Evolutionary conservation across 1,140 invertebrate genomes (phyloP).

Genomic region (Orchesella cincta): DNA sequence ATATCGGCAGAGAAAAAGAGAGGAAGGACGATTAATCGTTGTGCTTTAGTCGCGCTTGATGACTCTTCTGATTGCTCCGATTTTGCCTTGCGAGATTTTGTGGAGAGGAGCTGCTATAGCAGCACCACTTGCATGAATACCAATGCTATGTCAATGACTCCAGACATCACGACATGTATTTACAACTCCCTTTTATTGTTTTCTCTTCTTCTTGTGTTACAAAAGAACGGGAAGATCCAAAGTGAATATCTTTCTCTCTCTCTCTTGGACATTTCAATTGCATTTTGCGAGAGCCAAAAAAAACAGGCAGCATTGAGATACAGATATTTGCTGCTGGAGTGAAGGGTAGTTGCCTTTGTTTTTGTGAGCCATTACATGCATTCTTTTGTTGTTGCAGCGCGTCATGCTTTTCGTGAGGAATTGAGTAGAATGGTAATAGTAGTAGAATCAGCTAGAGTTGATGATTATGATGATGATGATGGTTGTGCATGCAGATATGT

Average conservation of each 20-base stretch:
- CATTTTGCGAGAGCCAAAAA: neutral
- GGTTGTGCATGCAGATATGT: neutral
- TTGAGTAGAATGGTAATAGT: too few relatives aligned
- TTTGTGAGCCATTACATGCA: too few relatives aligned
- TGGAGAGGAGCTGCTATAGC: neutral
- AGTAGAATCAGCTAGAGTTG: too few relatives aligned
- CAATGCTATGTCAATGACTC: neutral
- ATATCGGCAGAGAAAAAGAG: neutral
- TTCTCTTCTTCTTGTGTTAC: neutral
- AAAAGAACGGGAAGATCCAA: neutral
- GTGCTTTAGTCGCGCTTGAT: neutral
- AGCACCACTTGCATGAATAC: neutral
- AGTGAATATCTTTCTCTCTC: neutral
- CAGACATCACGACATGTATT: neutral
- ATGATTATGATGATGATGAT: neutral
- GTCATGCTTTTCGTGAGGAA: too few relatives aligned
- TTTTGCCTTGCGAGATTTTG: neutral
- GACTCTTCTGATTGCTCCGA: neutral
- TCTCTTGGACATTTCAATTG: neutral
- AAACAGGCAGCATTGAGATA: too few relatives aligned
- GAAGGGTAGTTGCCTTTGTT: too few relatives aligned
- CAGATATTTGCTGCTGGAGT: too few relatives aligned
- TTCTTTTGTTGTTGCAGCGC: too few relatives aligned
- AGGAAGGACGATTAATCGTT: neutral
- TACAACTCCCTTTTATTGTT: neutral